Conservation (phyloP, 2,888 invertebrate genomes). For the Cordilura impudica region DNA sequence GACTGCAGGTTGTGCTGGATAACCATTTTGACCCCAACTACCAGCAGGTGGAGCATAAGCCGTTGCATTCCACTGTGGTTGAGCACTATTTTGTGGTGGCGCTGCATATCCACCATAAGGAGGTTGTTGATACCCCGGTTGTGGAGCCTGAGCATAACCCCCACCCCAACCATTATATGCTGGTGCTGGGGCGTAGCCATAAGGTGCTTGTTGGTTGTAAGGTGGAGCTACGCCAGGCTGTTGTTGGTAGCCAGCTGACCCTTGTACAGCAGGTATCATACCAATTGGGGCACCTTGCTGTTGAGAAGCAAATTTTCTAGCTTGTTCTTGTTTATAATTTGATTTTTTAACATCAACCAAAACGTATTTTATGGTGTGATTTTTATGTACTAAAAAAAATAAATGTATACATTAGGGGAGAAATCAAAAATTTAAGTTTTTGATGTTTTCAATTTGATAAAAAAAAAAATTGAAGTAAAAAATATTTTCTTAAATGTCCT, state of each 20-base stretch:
- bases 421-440: no score
- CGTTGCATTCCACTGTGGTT: constrained; percentile 60
- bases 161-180: constrained; percentile 68
- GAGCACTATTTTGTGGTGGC: constrained; percentile 64
- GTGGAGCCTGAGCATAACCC: constrained; percentile 70
- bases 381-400: constrained; percentile 67
- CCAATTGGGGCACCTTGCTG: constrained; percentile 62
- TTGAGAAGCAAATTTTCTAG: constrained; percentile 66
- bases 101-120: constrained; percentile 65
- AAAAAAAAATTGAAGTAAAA: no score
- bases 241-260: constrained; percentile 67
- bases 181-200: constrained; percentile 75
- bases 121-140: constrained; percentile 66
- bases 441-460: no score
- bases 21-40: constrained; percentile 65
- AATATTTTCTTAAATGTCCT: no score
- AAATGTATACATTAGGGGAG: no score
- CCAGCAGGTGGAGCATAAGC: constrained; percentile 56
- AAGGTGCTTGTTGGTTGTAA: constrained; percentile 65
- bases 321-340: constrained; percentile 70
- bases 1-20: constrained; percentile 58
- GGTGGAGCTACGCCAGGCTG: constrained; percentile 51
- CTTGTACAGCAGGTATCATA: constrained; percentile 49
- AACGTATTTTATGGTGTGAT: constrained; percentile 70
- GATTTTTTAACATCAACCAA: constrained; percentile 74